A percentile compares a stretch with the other conserved stretches of the same genome.
Conservation (phyloP, 2,797 vertebrate genomes). For the Neomorphus geoffroyi region DNA sequence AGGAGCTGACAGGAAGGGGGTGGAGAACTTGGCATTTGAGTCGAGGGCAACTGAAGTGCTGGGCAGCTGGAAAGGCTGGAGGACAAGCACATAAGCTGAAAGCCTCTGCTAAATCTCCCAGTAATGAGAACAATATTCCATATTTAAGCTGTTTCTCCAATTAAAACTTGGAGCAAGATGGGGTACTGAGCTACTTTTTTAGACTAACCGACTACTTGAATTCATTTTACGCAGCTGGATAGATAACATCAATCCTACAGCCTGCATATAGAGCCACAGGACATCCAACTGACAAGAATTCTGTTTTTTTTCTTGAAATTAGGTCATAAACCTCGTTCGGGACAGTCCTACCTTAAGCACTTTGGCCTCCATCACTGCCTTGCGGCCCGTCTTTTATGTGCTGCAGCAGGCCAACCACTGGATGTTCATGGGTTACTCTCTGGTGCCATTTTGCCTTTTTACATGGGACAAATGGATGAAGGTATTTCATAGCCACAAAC, state of each 20-base stretch:
- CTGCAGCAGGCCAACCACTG: constrained; percentile 92
- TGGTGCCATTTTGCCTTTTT: constrained; percentile 95
- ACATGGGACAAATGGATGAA: constrained; percentile 96
- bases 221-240: not conserved
- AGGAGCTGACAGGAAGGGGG: not conserved
- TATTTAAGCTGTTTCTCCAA: not conserved
- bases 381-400: constrained; percentile 86
- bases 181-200: not conserved
- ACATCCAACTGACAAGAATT: not conserved
- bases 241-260: not conserved
- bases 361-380: constrained; percentile 76
- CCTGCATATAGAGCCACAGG: not conserved
- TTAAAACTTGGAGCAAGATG: not conserved
- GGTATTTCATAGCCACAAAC: constrained; percentile 71
- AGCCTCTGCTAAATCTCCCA: not conserved
- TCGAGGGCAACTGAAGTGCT: not conserved
- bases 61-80: not conserved
- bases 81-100: not conserved
- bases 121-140: not conserved
- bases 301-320: not conserved
- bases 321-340: constrained; percentile 83
- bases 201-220: not conserved
- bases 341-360: constrained; percentile 84
- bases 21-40: not conserved
- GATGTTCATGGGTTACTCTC: constrained; percentile 96